Percentiles rank a stretch among this genome's conserved stretches.
Evolutionary conservation across 2,888 invertebrate genomes (phyloP).

Genomic region (Criorhina ranunculi): DNA sequence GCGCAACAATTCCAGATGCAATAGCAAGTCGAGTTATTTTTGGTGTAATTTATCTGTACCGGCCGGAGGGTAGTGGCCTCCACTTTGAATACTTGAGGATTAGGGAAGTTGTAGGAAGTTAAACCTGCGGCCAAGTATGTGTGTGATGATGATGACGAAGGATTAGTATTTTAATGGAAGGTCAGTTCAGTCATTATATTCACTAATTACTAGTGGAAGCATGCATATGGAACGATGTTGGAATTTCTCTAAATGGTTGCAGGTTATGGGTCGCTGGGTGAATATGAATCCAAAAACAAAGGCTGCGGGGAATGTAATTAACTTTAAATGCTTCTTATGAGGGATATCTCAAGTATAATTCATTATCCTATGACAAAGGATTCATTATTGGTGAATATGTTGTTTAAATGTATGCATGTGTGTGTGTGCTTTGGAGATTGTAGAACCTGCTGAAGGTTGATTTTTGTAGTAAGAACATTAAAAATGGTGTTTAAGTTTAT

Average conservation of each 20-base stretch:
- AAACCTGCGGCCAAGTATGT: neutral
- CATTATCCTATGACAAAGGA: neutral
- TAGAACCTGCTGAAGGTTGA: too few species aligned
- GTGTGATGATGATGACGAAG: neutral
- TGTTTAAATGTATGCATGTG: too few species aligned
- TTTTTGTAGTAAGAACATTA: too few species aligned
- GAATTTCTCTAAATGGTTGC: neutral
- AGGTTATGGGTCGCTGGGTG: neutral
- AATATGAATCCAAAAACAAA: neutral
- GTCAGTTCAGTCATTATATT: constrained; percentile 31
- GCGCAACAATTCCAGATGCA: neutral
- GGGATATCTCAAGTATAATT: neutral
- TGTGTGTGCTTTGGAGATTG: too few species aligned
- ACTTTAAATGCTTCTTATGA: neutral
- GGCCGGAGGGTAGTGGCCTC: neutral
- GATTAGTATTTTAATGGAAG: constrained; percentile 4
- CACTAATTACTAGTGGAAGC: constrained; percentile 40
- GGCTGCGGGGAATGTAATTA: neutral
- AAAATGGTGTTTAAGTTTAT: too few species aligned
- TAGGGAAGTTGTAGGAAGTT: neutral
- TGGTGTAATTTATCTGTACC: constrained; percentile 22
- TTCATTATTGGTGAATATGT: neutral
- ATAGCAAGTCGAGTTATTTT: neutral
- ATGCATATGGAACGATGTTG: constrained; percentile 1
- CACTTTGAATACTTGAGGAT: neutral